Evolutionary conservation across 2,888 invertebrate genomes (phyloP).

Genomic region (Carpatolechia fugitivella): DNA sequence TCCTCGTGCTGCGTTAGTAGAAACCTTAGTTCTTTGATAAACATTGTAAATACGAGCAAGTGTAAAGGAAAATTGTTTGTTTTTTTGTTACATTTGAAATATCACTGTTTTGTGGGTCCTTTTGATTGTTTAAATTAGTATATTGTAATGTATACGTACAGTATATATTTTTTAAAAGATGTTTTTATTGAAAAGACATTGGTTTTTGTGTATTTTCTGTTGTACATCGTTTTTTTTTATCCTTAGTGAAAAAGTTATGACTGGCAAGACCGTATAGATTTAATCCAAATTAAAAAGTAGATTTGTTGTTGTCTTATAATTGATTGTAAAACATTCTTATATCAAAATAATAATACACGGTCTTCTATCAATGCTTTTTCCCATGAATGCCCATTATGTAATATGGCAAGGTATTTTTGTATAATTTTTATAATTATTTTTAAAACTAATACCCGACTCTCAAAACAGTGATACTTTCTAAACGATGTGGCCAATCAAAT

Average conservation of each 20-base stretch:
- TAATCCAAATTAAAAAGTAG: background rate
- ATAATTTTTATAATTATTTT: background rate
- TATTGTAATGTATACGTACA: too few relatives aligned
- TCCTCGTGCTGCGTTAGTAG: slow-evolving; percentile 64
- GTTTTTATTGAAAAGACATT: too few relatives aligned
- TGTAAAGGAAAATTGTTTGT: slow-evolving; percentile 61
- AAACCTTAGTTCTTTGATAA: slow-evolving; percentile 39
- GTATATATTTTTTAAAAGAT: too few relatives aligned
- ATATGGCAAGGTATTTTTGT: too few relatives aligned
- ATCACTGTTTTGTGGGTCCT: slow-evolving; percentile 60
- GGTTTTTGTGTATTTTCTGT: background rate
- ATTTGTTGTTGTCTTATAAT: too few relatives aligned
- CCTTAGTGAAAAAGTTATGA: background rate
- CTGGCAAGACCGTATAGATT: background rate
- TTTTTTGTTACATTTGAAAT: slow-evolving; percentile 20
- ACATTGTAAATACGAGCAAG: slow-evolving; percentile 76
- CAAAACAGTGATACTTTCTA: slow-evolving; percentile 44
- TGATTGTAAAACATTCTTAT: too few relatives aligned
- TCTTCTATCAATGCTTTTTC: too few relatives aligned
- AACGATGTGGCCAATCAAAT: slow-evolving; percentile 24
- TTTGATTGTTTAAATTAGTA: too few relatives aligned
- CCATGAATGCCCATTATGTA: too few relatives aligned
- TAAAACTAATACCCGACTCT: slow-evolving; percentile 18
- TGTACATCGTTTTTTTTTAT: background rate
- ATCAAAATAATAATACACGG: too few relatives aligned